phyloP scores from a whole-genome alignment of 2,797 vertebrate genomes.

The Nyctibius grandis region DNA sequence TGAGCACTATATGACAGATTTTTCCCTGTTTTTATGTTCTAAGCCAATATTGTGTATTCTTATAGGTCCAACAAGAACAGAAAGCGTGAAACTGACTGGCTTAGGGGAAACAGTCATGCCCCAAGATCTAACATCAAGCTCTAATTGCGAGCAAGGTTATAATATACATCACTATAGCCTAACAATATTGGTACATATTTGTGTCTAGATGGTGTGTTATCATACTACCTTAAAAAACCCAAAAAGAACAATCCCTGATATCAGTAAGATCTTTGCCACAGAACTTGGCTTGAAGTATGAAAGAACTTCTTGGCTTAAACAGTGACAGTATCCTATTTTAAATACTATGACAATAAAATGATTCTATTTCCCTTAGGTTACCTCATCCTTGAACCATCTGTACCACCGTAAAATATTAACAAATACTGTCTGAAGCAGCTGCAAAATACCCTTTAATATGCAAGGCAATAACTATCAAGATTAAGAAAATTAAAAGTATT shows the following conservation, averaged over 20 bases:
- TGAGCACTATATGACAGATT: neutral
- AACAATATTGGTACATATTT: neutral
- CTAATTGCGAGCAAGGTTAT: neutral
- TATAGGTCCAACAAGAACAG: neutral
- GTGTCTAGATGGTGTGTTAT: neutral
- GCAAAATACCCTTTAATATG: neutral
- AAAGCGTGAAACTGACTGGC: neutral
- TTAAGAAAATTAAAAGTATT: neutral
- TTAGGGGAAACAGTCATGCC: neutral
- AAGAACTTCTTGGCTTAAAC: neutral
- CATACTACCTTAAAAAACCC: neutral
- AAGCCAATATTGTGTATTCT: neutral
- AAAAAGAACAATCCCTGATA: neutral
- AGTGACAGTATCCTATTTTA: neutral
- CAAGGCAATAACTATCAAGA: neutral
- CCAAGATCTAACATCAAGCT: accelerated
- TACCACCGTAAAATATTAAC: neutral
- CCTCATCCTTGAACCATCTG: neutral
- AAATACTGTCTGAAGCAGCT: neutral
- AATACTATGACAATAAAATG: neutral
- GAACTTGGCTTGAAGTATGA: neutral
- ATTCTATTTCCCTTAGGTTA: neutral
- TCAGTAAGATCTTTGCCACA: neutral
- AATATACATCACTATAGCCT: neutral
- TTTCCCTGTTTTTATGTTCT: neutral